Evolutionary conservation across 2,888 invertebrate species (phyloP).

Genomic region (Epinotia brunnichana): DNA sequence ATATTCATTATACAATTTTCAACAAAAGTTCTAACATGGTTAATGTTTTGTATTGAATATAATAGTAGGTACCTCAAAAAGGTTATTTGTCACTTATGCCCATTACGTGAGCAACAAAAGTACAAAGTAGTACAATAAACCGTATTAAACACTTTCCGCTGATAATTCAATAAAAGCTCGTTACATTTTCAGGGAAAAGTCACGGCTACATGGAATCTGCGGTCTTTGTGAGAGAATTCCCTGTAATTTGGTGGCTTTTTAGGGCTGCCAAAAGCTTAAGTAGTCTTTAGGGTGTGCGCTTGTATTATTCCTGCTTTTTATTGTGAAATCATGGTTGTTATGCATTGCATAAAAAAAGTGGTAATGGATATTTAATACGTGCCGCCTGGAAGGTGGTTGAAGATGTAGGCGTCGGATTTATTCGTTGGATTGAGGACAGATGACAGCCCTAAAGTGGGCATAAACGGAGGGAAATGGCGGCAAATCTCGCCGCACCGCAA

Average conservation of each 20-base stretch:
- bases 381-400: not conserved
- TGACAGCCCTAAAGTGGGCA: constrained; percentile 40
- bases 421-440: constrained; percentile 31
- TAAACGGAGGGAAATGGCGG: constrained; percentile 46
- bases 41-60: too few species aligned
- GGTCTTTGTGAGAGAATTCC: constrained; percentile 62
- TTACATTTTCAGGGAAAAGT: constrained; percentile 56
- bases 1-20: too few species aligned
- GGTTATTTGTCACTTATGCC: too few species aligned
- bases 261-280: constrained; percentile 28
- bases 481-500: constrained; percentile 56
- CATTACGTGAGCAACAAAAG: constrained; percentile 11
- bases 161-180: constrained; percentile 67
- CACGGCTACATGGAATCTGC: constrained; percentile 57
- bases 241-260: constrained; percentile 55
- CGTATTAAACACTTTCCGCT: constrained; percentile 40
- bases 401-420: constrained; percentile 2
- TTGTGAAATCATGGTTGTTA: not conserved
- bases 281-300: not conserved
- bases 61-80: too few species aligned
- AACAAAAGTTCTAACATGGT: too few species aligned
- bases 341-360: constrained; percentile 21
- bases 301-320: constrained; percentile 3
- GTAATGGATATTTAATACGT: constrained; percentile 39
- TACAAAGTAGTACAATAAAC: constrained; percentile 24